phyloP scores from a whole-genome alignment of 2,797 vertebrate species.

The Diglossa cyanea region DNA sequence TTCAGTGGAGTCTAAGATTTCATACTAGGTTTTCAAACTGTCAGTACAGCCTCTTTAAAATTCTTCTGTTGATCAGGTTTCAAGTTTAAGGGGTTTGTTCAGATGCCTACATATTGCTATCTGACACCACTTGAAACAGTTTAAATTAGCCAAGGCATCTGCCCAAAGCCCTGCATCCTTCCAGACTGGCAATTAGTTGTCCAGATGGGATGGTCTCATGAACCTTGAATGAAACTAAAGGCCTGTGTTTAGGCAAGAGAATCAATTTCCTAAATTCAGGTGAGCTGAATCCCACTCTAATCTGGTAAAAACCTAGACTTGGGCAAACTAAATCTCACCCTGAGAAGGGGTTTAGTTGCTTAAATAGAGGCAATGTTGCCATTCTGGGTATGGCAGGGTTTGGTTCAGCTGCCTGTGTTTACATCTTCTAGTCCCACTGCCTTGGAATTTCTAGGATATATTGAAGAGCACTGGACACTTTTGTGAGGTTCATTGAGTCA shows the following conservation, averaged over 20 bases:
- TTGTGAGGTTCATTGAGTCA: neutral
- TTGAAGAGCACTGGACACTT: neutral
- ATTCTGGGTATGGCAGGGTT: neutral
- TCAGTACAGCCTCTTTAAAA: neutral
- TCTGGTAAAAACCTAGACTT: neutral
- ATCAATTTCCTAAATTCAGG: neutral
- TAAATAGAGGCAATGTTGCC: neutral
- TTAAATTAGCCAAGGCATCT: neutral
- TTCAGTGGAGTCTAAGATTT: neutral
- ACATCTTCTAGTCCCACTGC: neutral
- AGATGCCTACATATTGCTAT: neutral
- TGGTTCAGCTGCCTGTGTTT: neutral
- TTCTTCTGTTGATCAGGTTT: neutral
- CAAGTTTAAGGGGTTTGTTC: neutral
- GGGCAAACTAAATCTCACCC: rapidly evolving
- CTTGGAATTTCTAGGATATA: neutral
- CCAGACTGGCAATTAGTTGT: rapidly evolving
- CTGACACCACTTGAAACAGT: neutral
- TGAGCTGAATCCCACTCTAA: neutral
- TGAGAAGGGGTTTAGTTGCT: neutral
- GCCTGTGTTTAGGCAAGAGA: neutral
- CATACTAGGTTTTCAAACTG: neutral
- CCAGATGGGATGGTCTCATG: neutral
- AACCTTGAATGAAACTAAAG: neutral
- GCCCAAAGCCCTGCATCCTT: neutral